Evolutionary conservation across 35 echinoderm and acorn worm species (phyloP), one percentile per base, ranked within the genome.

Genomic region (Eucidaris tribuloides): DNA sequence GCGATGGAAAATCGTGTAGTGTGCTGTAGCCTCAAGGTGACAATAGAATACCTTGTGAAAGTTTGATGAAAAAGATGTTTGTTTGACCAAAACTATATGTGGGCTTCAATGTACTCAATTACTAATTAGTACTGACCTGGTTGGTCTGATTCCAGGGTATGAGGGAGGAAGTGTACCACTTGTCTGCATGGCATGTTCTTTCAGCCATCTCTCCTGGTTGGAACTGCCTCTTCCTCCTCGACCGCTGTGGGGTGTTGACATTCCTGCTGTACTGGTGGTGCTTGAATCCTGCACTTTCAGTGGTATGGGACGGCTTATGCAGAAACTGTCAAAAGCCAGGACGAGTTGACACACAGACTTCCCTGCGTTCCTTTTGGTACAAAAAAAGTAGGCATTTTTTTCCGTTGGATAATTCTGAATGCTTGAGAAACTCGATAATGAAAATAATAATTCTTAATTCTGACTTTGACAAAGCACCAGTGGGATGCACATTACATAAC

Each of bases 261-360:
- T 14, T 0, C 5, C 37, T 25, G n/a, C n/a, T n/a, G n/a, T n/a
- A n/a, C n/a, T n/a, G n/a, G n/a, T n/a, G n/a, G n/a, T n/a, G n/a
- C n/a, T n/a, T n/a, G n/a, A n/a, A 15, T 89, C 91, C 45, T 79
- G 15, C 0, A 84, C 86, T 31, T 54, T 82, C 55, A 93, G 41
- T 18, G 79, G 76, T 7, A 84, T 57, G 4, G 33, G 54, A 11
- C 91, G 85, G 1, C 79, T 71, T 34, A 93, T 93, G 29, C 46
- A 39, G 48, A 79, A 93, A 43, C n/a, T 50, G 2, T 63, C 80
- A 72, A 93, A 93, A 40, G 88, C 49, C 63, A 88, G 84, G 17
- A 77, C 66, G 29, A 88, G 45, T 45, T 88, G 81, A 58, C 79
- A 81, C 38, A 58, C 27, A 28, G 66, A 77, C 40, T 49, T 87